These are phyloP conservation scores for western clawed frog (Xenopus tropicalis) DNA, from an alignment of 2,113 vertebrate species.

Conservation along the genomic window DNA sequence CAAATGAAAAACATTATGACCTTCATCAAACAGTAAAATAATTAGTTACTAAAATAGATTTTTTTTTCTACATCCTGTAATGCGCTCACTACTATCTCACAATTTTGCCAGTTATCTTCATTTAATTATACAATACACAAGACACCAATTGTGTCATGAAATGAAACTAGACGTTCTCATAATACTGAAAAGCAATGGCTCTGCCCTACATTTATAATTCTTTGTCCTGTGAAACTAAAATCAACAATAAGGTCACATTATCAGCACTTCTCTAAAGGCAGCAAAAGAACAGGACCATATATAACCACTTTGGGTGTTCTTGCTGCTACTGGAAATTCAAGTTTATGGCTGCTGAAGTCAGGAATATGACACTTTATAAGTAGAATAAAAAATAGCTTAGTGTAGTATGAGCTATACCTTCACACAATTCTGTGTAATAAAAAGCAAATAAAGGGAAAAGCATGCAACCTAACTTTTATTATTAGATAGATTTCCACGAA, in stretches of 20 bases:
- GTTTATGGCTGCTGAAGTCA: no score
- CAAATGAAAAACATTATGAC: not conserved
- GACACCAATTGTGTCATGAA: slow-evolving; percentile 35
- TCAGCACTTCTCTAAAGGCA: not conserved
- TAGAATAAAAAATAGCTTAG: no score
- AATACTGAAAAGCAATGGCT: not conserved
- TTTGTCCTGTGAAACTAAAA: not conserved
- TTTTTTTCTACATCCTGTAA: not conserved
- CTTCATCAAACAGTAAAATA: slow-evolving; percentile 36
- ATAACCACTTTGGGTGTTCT: no score
- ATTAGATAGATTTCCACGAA: no score
- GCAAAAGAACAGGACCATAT: no score
- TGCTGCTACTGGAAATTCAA: no score
- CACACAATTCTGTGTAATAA: no score
- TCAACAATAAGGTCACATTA: not conserved
- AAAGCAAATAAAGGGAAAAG: no score
- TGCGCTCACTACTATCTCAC: slow-evolving; percentile 9
- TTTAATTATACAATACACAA: slow-evolving; percentile 46
- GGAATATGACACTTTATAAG: no score
- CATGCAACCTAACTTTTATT: no score
- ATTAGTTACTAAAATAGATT: slow-evolving; percentile 42
- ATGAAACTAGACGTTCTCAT: slow-evolving; percentile 15
- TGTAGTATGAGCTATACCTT: no score
- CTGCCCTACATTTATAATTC: slow-evolving; percentile 13
- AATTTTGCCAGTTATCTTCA: slow-evolving; percentile 26